Evolutionary conservation across 2,113 vertebrate genomes (phyloP).

Genomic region (Neolamprologus ventralis): DNA sequence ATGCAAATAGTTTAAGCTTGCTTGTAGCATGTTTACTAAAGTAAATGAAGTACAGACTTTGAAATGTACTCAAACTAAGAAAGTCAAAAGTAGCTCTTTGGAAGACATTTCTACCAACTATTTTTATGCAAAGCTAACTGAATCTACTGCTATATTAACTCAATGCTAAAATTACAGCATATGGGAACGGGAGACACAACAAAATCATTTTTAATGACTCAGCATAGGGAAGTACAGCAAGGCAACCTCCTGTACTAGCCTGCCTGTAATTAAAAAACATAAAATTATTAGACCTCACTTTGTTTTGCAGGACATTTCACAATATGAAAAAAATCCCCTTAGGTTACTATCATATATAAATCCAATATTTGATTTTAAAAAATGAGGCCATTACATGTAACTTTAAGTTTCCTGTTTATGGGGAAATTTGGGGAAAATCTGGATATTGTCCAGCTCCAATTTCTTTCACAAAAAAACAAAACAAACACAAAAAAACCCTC

Average conservation of each 20-base stretch:
- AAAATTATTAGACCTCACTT: neutral
- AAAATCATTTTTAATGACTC: neutral
- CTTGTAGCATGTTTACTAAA: neutral
- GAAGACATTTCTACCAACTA: neutral
- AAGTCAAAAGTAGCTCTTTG: neutral
- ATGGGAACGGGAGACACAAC: neutral
- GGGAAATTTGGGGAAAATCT: neutral
- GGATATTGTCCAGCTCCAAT: neutral
- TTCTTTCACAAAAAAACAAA: neutral
- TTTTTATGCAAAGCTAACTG: neutral
- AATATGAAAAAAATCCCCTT: neutral
- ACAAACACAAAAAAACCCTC: accelerated
- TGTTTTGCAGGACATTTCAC: neutral
- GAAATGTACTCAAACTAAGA: neutral
- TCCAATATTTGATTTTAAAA: too few relatives aligned
- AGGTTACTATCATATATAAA: too few relatives aligned
- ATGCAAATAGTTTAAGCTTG: neutral
- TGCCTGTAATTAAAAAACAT: neutral
- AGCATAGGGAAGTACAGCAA: neutral
- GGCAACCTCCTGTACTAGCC: neutral
- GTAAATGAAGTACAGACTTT: neutral
- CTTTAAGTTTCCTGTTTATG: neutral
- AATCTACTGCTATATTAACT: neutral
- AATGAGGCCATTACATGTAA: neutral
- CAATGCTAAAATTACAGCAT: neutral